phyloP scores from a whole-genome alignment of 2,797 vertebrate species.

The Glossophaga mutica region DNA sequence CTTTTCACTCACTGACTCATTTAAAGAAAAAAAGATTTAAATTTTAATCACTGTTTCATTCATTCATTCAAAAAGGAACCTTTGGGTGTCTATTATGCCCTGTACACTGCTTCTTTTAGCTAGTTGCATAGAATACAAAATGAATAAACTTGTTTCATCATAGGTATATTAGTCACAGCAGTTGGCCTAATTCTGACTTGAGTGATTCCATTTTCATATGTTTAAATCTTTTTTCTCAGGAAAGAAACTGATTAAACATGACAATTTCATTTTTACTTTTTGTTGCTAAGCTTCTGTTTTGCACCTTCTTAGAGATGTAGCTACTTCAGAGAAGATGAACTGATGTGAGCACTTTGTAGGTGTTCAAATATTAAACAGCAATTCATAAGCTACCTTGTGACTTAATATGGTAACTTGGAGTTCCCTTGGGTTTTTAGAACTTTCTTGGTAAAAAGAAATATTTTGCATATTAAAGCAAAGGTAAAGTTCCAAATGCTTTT shows the following conservation, averaged over 20 bases:
- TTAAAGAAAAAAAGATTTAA: not conserved
- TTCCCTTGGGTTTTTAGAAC: not conserved
- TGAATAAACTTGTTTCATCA: slow-evolving; percentile 45
- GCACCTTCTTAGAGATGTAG: not conserved
- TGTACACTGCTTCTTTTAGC: not conserved
- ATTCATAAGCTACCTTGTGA: not conserved
- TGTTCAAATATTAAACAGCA: slow-evolving; percentile 49
- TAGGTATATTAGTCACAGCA: slow-evolving; percentile 31
- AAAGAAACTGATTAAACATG: slow-evolving; percentile 45
- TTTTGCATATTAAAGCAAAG: not conserved
- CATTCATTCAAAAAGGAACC: not conserved
- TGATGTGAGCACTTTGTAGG: not conserved
- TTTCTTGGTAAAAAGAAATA: not conserved
- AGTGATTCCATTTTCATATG: slow-evolving; percentile 57
- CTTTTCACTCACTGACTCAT: not conserved
- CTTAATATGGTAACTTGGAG: not conserved
- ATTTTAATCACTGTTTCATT: slow-evolving; percentile 14
- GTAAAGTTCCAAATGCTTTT: not conserved
- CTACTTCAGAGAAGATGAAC: slow-evolving; percentile 41
- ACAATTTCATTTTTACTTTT: slow-evolving; percentile 53
- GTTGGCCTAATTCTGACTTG: slow-evolving; percentile 55
- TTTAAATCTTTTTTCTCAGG: slow-evolving; percentile 34
- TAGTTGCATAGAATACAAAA: slow-evolving; percentile 10
- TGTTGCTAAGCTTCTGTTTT: not conserved
- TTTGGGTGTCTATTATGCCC: not conserved